Percentiles rank a stretch among this genome's conserved stretches.
Evolutionary conservation across 2,113 vertebrate genomes (phyloP).

Genomic region (Pithys albifrons): DNA sequence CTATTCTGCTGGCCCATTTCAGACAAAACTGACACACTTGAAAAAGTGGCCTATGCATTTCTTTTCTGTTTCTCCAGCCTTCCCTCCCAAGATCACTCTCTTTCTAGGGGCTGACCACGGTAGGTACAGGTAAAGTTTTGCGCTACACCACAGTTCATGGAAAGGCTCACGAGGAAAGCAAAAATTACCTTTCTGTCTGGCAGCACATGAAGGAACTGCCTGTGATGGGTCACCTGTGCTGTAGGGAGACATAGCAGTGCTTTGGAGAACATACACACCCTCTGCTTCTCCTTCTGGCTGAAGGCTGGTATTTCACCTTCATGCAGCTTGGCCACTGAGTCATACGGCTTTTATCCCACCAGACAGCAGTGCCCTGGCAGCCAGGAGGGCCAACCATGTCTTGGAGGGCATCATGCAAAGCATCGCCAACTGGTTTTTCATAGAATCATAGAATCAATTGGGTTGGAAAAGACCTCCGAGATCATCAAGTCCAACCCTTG

Average conservation of each 20-base stretch:
- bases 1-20: background rate
- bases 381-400: background rate
- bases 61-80: background rate
- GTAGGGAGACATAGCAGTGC: background rate
- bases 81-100: background rate
- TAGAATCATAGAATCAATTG: no score
- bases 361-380: background rate
- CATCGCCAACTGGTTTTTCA: background rate
- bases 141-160: background rate
- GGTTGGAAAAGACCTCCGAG: no score
- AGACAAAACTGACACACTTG: background rate
- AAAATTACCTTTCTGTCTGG: background rate
- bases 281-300: background rate
- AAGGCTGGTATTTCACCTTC: background rate
- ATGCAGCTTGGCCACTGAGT: background rate
- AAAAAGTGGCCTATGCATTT: background rate
- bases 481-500: no score
- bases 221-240: background rate
- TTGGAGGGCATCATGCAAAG: background rate
- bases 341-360: background rate
- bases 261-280: background rate
- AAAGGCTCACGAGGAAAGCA: background rate
- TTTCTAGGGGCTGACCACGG: fast-evolving
- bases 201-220: background rate
- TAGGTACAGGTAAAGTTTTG: background rate